Conservation (phyloP, 2,113 vertebrate species). For the Aphyosemion australe region DNA sequence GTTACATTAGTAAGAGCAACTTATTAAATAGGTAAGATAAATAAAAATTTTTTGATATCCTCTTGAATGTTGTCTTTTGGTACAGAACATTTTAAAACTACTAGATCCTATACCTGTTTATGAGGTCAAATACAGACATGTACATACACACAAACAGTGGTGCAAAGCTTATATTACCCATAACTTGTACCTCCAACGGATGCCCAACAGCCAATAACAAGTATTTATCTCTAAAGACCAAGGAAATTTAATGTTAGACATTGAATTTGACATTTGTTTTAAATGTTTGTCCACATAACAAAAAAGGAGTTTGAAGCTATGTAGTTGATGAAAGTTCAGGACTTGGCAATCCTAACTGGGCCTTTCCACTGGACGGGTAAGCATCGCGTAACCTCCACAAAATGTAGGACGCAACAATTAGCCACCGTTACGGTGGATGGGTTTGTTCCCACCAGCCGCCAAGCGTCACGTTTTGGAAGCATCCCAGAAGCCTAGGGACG, state of each 20-base stretch:
- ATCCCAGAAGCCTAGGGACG: too few relatives aligned
- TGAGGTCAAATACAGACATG: not conserved
- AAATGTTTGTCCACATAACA: constrained; percentile 12
- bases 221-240: constrained; percentile 1
- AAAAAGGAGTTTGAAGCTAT: not conserved
- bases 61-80: too few relatives aligned
- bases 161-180: constrained; percentile 30
- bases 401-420: too few relatives aligned
- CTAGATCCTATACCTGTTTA: not conserved
- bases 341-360: too few relatives aligned
- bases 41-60: not conserved
- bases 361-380: too few relatives aligned
- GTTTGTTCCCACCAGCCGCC: too few relatives aligned
- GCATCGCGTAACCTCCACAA: too few relatives aligned
- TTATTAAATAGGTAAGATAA: not conserved
- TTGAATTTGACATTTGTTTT: constrained; percentile 9
- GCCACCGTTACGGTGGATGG: too few relatives aligned
- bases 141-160: constrained; percentile 14
- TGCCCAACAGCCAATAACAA: constrained; percentile 14
- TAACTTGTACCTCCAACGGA: constrained; percentile 46
- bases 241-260: constrained; percentile 15
- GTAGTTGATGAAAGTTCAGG: not conserved
- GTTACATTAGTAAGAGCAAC: not conserved
- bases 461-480: too few relatives aligned
- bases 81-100: constrained; percentile 1